Conservation (phyloP, 2,113 vertebrate genomes). For the Ceyx cyanopectus region DNA sequence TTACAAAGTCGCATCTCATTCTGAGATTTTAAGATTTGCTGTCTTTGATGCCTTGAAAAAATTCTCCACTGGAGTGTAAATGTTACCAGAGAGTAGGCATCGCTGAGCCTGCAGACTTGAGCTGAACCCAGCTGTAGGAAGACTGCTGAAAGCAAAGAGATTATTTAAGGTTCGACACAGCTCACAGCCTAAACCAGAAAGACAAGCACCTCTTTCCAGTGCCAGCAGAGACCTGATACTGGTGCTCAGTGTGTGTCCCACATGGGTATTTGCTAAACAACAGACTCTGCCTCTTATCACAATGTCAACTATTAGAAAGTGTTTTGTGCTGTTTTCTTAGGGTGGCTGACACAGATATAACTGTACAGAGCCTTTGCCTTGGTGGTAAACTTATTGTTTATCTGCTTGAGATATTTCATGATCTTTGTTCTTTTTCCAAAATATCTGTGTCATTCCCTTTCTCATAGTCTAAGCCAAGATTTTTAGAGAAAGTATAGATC, state of each 20-base stretch:
- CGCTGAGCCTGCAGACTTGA: rapidly evolving
- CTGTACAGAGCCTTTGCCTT: background rate
- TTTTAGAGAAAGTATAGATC: background rate
- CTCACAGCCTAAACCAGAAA: background rate
- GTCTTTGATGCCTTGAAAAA: background rate
- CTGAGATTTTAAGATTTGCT: background rate
- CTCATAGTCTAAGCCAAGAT: background rate
- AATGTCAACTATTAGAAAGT: rapidly evolving
- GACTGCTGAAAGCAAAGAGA: rapidly evolving
- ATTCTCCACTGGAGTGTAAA: rapidly evolving
- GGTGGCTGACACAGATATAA: background rate
- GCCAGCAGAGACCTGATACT: rapidly evolving
- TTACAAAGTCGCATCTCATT: rapidly evolving
- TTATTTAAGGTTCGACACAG: rapidly evolving
- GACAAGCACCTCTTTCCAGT: background rate
- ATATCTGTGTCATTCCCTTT: background rate
- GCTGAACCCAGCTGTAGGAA: background rate
- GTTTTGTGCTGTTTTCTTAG: background rate
- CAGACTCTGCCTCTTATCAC: background rate
- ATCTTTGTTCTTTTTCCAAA: background rate
- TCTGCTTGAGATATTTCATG: background rate
- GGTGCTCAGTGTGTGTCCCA: rapidly evolving
- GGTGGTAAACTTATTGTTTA: rapidly evolving
- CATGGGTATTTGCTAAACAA: background rate
- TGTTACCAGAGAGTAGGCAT: rapidly evolving